Base-by-base conservation (phyloP, 1,140 invertebrate species). In the Babylonia areolata region DNA sequence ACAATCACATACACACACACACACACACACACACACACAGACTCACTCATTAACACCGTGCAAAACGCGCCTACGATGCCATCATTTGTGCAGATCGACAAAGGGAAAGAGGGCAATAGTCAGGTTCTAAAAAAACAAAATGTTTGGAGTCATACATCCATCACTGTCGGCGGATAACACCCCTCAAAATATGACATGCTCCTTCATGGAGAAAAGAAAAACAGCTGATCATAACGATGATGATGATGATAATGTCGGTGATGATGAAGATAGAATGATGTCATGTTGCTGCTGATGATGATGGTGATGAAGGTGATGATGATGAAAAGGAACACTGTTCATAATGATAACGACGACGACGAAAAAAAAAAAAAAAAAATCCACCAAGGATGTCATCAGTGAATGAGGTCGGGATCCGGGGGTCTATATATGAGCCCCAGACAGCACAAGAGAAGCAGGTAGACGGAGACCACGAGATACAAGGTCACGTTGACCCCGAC, bases 401-500 rank as follows among this genome's bases (percentile, higher is more conserved):
- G 58, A 5, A 64, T 64, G 31, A 75, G 6, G 31, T 75, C 42
- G 31, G 28, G 2, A 23, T 80, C 78, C 23, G 78, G 78, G 9
- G 78, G 78, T 23, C 78, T 6, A 31, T 35, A 80, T 20, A 80
- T 28, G 28, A 80, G 28, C 6, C 39, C 78, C 28, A 80, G 46
- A 37, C 78, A 51, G 78, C 23, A n/a, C n/a, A 80, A 3, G 15
- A 85, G 87, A 77, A 92, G 28, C 87, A 90, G 39, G 58, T 85
- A 84, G 85, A 92, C 71, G 81, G 85, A 89, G 88, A 92, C 91
- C 96, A 97, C 94, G 96, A 97, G 77, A 69, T 90, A 91, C 35
- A 88, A 88, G 12, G 81, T 87, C 81, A 95, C 95, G 0, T 97
- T 95, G 91, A 97, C 97, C 6, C 96, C 96, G 78, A 92, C 85